Percentiles rank a stretch among this genome's conserved stretches.
Evolutionary conservation across 2,888 invertebrate genomes (phyloP).

Genomic region (Ichneumoninae sp.): DNA sequence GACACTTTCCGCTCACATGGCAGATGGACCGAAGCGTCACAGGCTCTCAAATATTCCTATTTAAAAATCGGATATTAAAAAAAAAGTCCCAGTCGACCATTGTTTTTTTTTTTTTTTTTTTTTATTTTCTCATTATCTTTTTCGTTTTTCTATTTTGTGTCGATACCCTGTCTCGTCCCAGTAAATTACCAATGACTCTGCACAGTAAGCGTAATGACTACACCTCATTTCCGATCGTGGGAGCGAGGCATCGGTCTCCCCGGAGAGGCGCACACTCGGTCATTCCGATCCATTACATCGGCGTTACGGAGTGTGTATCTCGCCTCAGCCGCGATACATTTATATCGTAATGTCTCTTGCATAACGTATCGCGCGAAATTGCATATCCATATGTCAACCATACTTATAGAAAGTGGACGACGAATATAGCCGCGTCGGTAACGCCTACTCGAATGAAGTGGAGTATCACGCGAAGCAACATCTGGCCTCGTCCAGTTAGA

Average conservation of each 20-base stretch:
- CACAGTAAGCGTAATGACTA: constrained; percentile 2
- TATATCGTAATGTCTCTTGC: constrained; percentile 23
- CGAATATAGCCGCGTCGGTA: constrained; percentile 27
- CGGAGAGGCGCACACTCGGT: constrained; percentile 17
- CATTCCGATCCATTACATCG: constrained; percentile 27
- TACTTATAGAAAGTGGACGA: constrained; percentile 33
- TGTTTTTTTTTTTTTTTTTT: background rate
- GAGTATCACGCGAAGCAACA: constrained; percentile 36
- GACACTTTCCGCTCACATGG: too few relatives aligned
- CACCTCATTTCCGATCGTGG: constrained; percentile 28
- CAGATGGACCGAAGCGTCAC: too few relatives aligned
- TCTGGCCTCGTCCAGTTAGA: constrained; percentile 22
- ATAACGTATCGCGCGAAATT: constrained; percentile 4
- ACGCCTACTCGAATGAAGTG: constrained; percentile 38
- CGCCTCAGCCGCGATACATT: background rate
- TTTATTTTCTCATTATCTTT: background rate
- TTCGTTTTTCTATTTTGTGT: background rate
- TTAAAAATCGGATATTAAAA: background rate
- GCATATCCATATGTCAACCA: constrained; percentile 18
- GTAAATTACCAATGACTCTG: constrained; percentile 4
- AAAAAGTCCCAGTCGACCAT: background rate
- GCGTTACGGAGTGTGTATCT: constrained; percentile 1
- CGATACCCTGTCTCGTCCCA: background rate
- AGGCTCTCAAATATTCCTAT: background rate
- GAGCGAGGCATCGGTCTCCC: constrained; percentile 4